phyloP scores from a whole-genome alignment of 1,140 invertebrate genomes.

The Drosophila miranda region DNA sequence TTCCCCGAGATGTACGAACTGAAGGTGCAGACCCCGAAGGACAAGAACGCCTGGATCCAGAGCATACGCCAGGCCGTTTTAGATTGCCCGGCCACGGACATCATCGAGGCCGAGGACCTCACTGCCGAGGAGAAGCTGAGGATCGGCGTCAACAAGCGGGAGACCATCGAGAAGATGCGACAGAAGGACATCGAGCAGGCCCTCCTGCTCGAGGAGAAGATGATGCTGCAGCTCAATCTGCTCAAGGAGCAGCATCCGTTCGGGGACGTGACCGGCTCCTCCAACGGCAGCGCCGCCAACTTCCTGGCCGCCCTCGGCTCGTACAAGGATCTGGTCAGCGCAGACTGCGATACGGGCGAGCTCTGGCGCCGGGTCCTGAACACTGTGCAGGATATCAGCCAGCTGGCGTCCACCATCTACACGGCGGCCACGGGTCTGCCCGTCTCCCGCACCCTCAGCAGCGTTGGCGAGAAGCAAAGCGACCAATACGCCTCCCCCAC shows the following conservation, averaged over 20 bases:
- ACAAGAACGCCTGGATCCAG: conserved; percentile 94
- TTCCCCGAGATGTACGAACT: conserved; percentile 98
- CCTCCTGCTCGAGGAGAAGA: conserved; percentile 93
- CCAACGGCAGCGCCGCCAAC: conserved; percentile 67
- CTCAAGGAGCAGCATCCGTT: conserved; percentile 84
- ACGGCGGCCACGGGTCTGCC: conserved; percentile 88
- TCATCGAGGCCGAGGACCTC: conserved; percentile 84
- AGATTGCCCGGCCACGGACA: conserved; percentile 86
- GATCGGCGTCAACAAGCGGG: conserved; percentile 88
- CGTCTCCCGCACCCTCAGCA: conserved; percentile 92
- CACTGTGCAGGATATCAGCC: conserved; percentile 86
- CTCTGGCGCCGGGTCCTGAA: conserved; percentile 88
- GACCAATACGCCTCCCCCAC: conserved; percentile 91
- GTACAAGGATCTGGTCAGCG: conserved; percentile 85
- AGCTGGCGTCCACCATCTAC: conserved; percentile 88
- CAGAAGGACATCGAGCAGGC: conserved; percentile 95
- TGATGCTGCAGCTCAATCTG: conserved; percentile 90
- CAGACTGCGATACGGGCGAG: conserved; percentile 85
- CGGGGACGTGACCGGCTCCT: conserved; percentile 17
- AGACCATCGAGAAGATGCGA: conserved; percentile 87
- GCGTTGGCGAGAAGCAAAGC: conserved; percentile 94
- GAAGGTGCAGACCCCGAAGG: conserved; percentile 93
- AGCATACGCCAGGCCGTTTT: conserved; percentile 90
- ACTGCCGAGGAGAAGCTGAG: conserved; percentile 89
- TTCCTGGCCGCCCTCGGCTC: conserved; percentile 82